Evolutionary conservation across 2,113 vertebrate species (phyloP), one percentile per base, ranked within the genome.

Genomic region (Bujurquina vittata): DNA sequence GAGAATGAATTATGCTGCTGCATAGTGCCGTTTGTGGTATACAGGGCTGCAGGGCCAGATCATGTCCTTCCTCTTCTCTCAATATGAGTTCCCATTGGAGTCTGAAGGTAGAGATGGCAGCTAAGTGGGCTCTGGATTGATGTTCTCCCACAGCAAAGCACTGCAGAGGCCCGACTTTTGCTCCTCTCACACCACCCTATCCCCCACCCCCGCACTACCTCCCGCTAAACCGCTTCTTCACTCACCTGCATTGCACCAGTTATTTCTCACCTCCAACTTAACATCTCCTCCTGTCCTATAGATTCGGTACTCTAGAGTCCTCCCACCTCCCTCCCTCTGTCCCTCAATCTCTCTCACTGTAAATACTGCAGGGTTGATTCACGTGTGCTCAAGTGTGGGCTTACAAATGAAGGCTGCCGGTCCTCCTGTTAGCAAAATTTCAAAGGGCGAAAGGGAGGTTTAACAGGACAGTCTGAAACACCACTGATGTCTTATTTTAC

Each of bases 221-320:
- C 40, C 73, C 54, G 1, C 60, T 65, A 82, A 80, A 88, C 76
- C 81, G 77, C 87, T 86, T 91, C 81, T 84, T 85, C 79, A 65
- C 88, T 91, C 86, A 91, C 93, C 94, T 94, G 93, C 94, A 95
- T 92, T 95, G 94, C 94, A 95, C 93, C 95, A 95, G 85, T 89
- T 91, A 91, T 92, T 91, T 93, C 93, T 94, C 91, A 94, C 93
- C 90, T 93, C 87, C 81, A 89, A 81, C 89, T 88, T 81, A 81
- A 88, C 88, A 84, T 89, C 90, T 90, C 81, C 79, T 83, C 37
- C 86, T 89, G 91, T 90, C 89, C 89, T 88, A 91, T 75, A 85
- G 87, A 93, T 87, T 80, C 63, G 43, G 15, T 14, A 54, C 73
- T 83, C 74, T 29, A 20, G 73, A 88, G 88, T 74, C 81, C 84